Percentiles rank a stretch among this genome's conserved stretches.
Conservation (phyloP, 2,888 invertebrate species). For the Ptychoptera albimana region DNA sequence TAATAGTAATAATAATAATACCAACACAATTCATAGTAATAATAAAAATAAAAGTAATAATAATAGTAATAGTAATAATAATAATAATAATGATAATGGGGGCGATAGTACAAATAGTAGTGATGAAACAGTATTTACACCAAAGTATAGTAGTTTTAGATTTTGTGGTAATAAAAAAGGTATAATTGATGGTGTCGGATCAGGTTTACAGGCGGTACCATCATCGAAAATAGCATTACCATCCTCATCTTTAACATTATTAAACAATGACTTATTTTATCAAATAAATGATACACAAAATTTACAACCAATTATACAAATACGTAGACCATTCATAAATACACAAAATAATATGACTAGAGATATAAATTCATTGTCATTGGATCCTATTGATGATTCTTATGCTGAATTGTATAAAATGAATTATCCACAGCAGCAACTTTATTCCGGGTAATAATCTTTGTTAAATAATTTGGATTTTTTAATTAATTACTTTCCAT, state of each 20-base stretch:
- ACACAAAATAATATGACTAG: no score
- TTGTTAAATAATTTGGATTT: neutral
- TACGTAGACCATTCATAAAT: slow-evolving; percentile 16
- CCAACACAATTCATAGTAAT: neutral
- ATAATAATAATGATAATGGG: slow-evolving; percentile 24
- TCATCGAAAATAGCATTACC: no score
- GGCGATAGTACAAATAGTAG: neutral
- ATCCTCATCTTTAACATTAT: no score
- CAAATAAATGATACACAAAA: neutral
- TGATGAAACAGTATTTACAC: neutral
- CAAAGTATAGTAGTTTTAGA: neutral
- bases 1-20: neutral
- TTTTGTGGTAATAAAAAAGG: slow-evolving; percentile 2
- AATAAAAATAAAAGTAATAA: slow-evolving; percentile 2
- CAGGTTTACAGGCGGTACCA: neutral
- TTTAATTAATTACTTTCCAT: neutral
- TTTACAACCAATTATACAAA: slow-evolving; percentile 20
- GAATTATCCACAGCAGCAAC: slow-evolving; percentile 15
- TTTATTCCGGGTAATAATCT: no score
- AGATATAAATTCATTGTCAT: no score
- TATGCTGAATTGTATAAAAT: slow-evolving; percentile 25
- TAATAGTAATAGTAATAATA: slow-evolving; percentile 16
- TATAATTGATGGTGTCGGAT: neutral
- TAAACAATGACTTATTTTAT: slow-evolving; percentile 2
- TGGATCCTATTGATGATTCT: slow-evolving; percentile 19